Conservation (phyloP, 1,140 invertebrate species). For the Leptopilina boulardi region DNA sequence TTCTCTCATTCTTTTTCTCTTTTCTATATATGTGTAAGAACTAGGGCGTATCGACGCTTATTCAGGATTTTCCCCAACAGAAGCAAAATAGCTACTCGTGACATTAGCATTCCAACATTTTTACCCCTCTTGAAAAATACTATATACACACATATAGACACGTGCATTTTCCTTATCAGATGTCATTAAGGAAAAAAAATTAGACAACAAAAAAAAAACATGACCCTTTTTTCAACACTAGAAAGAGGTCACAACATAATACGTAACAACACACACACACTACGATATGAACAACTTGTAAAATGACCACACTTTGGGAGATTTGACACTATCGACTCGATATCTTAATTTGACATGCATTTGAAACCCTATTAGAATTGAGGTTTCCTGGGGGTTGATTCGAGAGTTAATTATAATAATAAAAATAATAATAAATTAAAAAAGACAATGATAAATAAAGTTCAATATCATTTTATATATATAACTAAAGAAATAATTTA, state of each 20-base stretch:
- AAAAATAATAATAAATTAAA: no score
- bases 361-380: no score
- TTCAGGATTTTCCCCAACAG: neutral
- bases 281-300: neutral
- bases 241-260: neutral
- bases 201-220: neutral
- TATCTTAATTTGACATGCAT: no score
- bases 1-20: no score
- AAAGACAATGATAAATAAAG: no score
- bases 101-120: slow-evolving; percentile 14
- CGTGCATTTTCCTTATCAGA: neutral
- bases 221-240: neutral
- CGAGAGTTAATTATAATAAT: no score
- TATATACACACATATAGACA: neutral
- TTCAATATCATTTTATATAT: no score
- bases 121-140: neutral
- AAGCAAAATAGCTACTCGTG: neutral
- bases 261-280: no score
- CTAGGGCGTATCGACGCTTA: slow-evolving; percentile 8
- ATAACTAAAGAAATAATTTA: no score
- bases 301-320: neutral
- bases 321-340: neutral
- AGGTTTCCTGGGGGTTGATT: no score
- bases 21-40: neutral
- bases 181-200: neutral